Base-by-base conservation (phyloP, 2,888 invertebrate genomes). In the Fabriciana adippe region DNA sequence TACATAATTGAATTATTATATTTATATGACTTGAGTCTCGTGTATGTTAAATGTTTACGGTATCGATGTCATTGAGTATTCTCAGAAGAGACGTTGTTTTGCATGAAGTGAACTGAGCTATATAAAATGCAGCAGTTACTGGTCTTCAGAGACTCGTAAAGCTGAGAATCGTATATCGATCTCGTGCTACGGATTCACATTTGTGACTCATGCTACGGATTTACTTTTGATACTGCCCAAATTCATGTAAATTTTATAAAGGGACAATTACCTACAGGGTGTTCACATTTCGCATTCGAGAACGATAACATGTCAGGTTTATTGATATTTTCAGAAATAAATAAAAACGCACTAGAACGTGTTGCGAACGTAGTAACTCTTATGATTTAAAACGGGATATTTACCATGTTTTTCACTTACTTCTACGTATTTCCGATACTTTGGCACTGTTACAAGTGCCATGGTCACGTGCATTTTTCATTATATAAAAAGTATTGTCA, bases 121-220 rank as follows among this genome's bases (percentile, higher is more conserved):
- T 64, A 69, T 69, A 69, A 64, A 69, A 69, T 62, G 62, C 63
- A 66, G 59, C 66, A 57, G 57, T 57, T 66, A 69, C 41, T 66
- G 59, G 55, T 31, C 69, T 66, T 63, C 26, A 47, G 69, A 64
- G 69, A 60, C 64, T 67, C 69, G 60, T 70, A 64, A 64, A 55
- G 21, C 67, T 53, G 53, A 64, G 55, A 69, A 59, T 50, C 60
- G 50, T 61, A 16, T 62, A 61, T 66, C 60, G 66, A 66, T 66
- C 54, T 50, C 48, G 18, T 55, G 60, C 55, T 60, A 63, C 62
- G n/a, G 67, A 67, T 56, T 63, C 62, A 53, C 60, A 45, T 41
- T 51, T 55, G 66, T 48, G 51, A 55, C 55, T 13, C n/a, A 18
- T 57, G 55, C 31, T 62, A 53, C 13, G 47, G 51, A 67, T 67